Base-by-base conservation (phyloP, 2,113 vertebrate genomes). In the Ascaphus truei region DNA sequence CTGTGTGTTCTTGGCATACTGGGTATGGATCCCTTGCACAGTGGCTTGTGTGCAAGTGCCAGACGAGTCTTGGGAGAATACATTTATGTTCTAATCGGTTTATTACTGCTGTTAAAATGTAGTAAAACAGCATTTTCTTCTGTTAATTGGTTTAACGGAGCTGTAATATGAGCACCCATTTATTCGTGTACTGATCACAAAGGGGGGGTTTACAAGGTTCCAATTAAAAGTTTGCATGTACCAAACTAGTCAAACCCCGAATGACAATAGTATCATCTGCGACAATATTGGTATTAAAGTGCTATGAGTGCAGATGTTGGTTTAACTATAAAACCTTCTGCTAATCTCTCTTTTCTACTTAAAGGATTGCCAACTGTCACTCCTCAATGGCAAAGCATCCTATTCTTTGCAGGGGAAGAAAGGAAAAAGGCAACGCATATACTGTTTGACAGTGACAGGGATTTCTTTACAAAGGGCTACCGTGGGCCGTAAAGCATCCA, bases 51-150 rank as follows among this genome's bases (percentile, higher is more conserved):
- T 61, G 31, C 7, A 4, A n/a, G 12, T 50, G 57, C 60, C 67
- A 61, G 57, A 61, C 61, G 57, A 71, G 51, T 41, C 45, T 22
- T 41, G 5, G 37, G 45, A 47, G 45, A 71, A 71, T 71, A 52
- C 29, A 61, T 61, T 61, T 39, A n/a, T 29, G 26, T 51, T 25
- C 31, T 30, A 60, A 71, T 36, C 31, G 47, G 56, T 71, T 71
- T 71, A 71, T 61, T 50, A 18, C 25, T 30, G 45, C 45, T 61
- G 47, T 71, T 68, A 71, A 71, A 51, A 23, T 37, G 57, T 13
- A 71, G 41, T 71, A 71, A 61, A 71, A 71, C 27, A 29, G 57
- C n/a, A n/a, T 71, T 52, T 39, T 56, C 51, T 48, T 52, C 45
- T 71, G 65, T 68, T 48, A 60, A 61, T 41, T 37, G 51, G 57